A percentile compares a stretch with the other conserved stretches of the same genome.
These are phyloP conservation scores for Pristionchus entomophagus DNA, from an alignment of 2,888 invertebrate species.

Conservation along the genomic window DNA sequence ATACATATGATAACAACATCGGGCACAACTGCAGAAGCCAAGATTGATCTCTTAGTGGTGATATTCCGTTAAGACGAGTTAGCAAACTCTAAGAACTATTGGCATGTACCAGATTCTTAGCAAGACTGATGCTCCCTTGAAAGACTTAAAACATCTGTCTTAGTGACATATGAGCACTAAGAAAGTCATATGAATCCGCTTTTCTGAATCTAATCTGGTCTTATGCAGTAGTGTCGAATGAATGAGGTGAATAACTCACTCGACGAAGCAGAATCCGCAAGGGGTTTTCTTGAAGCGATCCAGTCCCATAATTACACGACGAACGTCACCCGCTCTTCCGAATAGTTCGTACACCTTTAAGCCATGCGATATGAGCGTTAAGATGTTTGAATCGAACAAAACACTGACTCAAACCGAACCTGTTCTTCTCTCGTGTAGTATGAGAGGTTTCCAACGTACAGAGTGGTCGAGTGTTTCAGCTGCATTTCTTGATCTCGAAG, in stretches of 20 bases:
- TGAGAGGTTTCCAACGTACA: constrained; percentile 97
- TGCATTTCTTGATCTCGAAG: constrained; percentile 82
- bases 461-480: constrained; percentile 85
- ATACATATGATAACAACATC: neutral
- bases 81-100: too few species aligned
- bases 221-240: too few species aligned
- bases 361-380: neutral
- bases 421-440: constrained; percentile 97
- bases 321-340: constrained; percentile 93
- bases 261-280: constrained; percentile 99
- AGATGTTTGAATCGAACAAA: too few species aligned
- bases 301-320: constrained; percentile 93
- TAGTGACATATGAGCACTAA: too few species aligned
- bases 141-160: too few species aligned
- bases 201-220: too few species aligned
- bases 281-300: constrained; percentile 98
- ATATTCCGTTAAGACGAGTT: neutral
- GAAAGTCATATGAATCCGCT: too few species aligned
- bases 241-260: constrained; percentile 80
- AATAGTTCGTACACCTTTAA: constrained; percentile 90
- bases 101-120: too few species aligned
- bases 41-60: too few species aligned
- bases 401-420: constrained; percentile 47
- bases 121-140: too few species aligned
- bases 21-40: too few species aligned